Conservation (phyloP, 2,888 invertebrate species). For the Eudemis profundana region DNA sequence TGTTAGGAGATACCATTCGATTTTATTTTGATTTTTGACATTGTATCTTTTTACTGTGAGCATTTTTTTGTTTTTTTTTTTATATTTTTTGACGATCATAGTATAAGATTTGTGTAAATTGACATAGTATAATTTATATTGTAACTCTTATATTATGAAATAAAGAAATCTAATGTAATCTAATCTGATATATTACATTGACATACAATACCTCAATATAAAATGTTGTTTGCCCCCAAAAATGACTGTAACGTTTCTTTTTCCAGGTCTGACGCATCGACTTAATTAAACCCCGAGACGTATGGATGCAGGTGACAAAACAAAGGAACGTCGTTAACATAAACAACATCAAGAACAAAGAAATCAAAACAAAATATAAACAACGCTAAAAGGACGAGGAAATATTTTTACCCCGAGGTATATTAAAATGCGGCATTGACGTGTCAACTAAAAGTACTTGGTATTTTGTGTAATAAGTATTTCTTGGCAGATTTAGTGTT, state of each 20-base stretch:
- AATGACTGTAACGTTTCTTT: slow-evolving; percentile 22
- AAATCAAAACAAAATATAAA: slow-evolving; percentile 49
- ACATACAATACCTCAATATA: slow-evolving; percentile 17
- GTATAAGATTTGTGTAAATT: too few species aligned
- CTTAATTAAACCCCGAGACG: slow-evolving; percentile 49
- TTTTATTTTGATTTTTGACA: too few species aligned
- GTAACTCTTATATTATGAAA: too few species aligned
- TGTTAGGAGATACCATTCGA: too few species aligned
- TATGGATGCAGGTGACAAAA: slow-evolving; percentile 51
- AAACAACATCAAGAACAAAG: slow-evolving; percentile 47
- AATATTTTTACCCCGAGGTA: slow-evolving; percentile 52
- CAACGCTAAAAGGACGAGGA: slow-evolving; percentile 49
- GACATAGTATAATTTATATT: too few species aligned
- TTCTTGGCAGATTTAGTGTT: slow-evolving; percentile 18
- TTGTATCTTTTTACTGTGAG: too few species aligned
- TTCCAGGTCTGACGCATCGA: slow-evolving; percentile 36
- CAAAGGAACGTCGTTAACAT: slow-evolving; percentile 49
- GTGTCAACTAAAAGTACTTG: slow-evolving; percentile 25
- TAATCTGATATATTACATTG: background rate
- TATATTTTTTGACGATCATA: too few species aligned
- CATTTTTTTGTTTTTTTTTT: too few species aligned
- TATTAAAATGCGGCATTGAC: slow-evolving; percentile 55
- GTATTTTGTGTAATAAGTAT: slow-evolving; percentile 23
- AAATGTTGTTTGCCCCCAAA: slow-evolving; percentile 10
- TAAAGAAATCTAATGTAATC: too few species aligned